These are phyloP conservation scores for Chaunax sp. DNA, from an alignment of 2,797 vertebrate genomes.

Conservation along the genomic window DNA sequence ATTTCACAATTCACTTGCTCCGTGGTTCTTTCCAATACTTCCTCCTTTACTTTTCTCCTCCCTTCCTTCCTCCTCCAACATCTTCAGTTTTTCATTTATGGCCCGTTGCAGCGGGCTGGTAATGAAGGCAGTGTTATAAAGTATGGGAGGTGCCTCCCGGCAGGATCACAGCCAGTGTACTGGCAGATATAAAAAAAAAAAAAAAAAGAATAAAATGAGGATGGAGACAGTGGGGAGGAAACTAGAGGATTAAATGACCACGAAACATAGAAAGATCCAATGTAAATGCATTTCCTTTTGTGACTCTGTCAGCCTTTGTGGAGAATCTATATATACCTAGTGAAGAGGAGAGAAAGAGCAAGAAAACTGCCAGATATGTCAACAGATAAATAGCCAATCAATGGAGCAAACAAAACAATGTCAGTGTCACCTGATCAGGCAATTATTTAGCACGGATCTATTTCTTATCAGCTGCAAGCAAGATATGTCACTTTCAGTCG, in stretches of 20 bases:
- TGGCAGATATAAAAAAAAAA: slow-evolving; percentile 63
- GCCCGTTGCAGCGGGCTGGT: slow-evolving; percentile 61
- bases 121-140: slow-evolving; percentile 75
- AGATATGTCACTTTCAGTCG: background rate
- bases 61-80: slow-evolving; percentile 37
- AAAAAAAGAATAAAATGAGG: slow-evolving; percentile 66
- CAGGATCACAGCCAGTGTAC: slow-evolving; percentile 60
- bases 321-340: background rate
- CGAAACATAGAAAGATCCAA: slow-evolving; percentile 55
- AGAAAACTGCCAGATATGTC: background rate
- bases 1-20: slow-evolving; percentile 40
- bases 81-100: slow-evolving; percentile 72
- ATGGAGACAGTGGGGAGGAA: slow-evolving; percentile 48
- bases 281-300: too few species aligned
- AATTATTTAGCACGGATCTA: slow-evolving; percentile 9
- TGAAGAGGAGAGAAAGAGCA: slow-evolving; percentile 5
- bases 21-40: slow-evolving; percentile 36
- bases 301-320: slow-evolving; percentile 3
- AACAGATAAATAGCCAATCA: slow-evolving; percentile 22
- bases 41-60: slow-evolving; percentile 32
- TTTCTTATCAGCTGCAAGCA: slow-evolving; percentile 6
- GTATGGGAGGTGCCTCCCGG: slow-evolving; percentile 66
- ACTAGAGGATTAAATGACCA: slow-evolving; percentile 56
- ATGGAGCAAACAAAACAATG: slow-evolving; percentile 19
- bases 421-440: slow-evolving; percentile 5